Percentiles rank a stretch among this genome's conserved stretches.
phyloP scores from a whole-genome alignment of 1,140 invertebrate species.

The Lucilia sericata region DNA sequence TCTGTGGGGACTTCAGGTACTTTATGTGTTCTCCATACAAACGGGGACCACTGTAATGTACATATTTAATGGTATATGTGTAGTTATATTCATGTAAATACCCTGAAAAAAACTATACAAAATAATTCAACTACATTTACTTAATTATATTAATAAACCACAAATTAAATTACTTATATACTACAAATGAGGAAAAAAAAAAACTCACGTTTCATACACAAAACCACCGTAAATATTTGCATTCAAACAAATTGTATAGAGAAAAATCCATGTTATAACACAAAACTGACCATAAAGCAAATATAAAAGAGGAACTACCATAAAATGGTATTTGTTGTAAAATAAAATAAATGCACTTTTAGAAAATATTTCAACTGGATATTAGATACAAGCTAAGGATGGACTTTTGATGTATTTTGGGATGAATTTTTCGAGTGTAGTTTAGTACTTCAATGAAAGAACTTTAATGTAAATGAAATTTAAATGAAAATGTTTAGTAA shows the following conservation, averaged over 20 bases:
- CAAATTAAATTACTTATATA: neutral
- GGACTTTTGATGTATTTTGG: neutral
- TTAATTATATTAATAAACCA: constrained; percentile 18
- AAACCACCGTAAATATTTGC: constrained; percentile 11
- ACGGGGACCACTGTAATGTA: no score
- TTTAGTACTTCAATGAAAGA: neutral
- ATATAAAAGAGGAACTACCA: neutral
- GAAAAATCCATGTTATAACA: neutral
- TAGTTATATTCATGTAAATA: neutral
- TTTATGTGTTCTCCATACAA: no score
- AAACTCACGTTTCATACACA: neutral
- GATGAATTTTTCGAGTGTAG: neutral
- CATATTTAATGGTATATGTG: no score
- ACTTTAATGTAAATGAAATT: no score
- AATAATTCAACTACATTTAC: neutral
- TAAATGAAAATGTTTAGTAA: no score
- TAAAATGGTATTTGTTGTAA: neutral
- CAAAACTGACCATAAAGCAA: constrained; percentile 11
- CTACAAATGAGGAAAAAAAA: neutral
- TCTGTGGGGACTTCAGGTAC: no score
- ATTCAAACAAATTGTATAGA: neutral
- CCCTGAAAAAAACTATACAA: neutral
- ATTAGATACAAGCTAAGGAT: neutral
- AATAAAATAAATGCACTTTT: neutral
- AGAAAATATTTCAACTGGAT: neutral